Conservation (phyloP, 2,797 vertebrate genomes). For the Spinus olivaceus region DNA sequence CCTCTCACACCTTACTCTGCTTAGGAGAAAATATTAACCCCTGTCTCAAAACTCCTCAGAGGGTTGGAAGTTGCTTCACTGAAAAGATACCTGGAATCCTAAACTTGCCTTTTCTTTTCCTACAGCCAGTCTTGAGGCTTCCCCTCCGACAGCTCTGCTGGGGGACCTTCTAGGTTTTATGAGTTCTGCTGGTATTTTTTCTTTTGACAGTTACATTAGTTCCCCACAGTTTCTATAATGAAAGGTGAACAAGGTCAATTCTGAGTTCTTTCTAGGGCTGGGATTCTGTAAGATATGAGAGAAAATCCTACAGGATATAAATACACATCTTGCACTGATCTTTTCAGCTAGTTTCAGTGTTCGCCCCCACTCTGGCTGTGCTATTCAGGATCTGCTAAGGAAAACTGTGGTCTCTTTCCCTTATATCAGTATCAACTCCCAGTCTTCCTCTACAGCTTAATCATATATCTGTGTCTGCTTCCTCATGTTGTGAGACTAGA, state of each 20-base stretch:
- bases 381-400: neutral
- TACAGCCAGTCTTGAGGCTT: neutral
- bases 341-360: neutral
- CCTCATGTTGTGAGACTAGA: neutral
- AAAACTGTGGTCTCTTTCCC: neutral
- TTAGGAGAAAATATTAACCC: neutral
- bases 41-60: neutral
- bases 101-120: neutral
- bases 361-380: neutral
- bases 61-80: neutral
- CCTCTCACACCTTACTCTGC: neutral
- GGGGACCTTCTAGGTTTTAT: neutral
- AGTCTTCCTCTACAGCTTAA: neutral
- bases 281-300: neutral
- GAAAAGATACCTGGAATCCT: neutral
- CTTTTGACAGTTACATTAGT: neutral
- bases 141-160: fast-evolving
- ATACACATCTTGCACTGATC: neutral
- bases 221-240: neutral
- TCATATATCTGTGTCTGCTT: neutral
- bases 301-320: neutral
- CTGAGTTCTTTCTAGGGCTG: neutral
- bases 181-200: neutral
- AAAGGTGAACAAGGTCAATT: neutral
- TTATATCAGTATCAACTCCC: neutral